Evolutionary conservation across 2,113 vertebrate genomes (phyloP).

Genomic region (Callospermophilus lateralis): DNA sequence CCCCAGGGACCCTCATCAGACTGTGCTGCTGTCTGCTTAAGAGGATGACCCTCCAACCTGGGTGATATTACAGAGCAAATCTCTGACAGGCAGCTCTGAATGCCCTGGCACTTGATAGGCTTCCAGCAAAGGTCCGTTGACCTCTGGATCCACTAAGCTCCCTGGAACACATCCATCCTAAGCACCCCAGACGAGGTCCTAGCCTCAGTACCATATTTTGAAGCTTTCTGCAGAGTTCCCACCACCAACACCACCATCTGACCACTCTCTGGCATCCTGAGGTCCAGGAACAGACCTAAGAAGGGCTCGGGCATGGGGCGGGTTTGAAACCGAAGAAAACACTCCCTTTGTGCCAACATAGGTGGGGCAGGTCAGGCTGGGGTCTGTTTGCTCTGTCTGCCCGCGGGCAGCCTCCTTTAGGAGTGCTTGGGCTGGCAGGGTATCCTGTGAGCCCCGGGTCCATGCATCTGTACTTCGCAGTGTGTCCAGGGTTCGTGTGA

Average conservation of each 20-base stretch:
- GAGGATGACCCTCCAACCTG: not conserved
- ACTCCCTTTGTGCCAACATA: constrained; percentile 64
- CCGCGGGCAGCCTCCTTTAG: not conserved
- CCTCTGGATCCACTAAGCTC: not conserved
- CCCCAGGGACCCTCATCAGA: not conserved
- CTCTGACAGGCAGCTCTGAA: not conserved
- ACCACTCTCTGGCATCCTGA: not conserved
- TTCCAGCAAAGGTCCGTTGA: not conserved
- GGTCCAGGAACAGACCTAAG: not conserved
- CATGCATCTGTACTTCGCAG: not conserved
- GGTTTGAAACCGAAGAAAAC: constrained; percentile 68
- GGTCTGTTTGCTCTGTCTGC: constrained; percentile 77
- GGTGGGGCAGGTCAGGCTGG: constrained; percentile 71
- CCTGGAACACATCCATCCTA: not conserved
- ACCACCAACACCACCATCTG: no score
- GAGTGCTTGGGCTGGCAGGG: not conserved
- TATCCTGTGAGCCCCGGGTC: not conserved
- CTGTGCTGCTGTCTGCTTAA: not conserved
- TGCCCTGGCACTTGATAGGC: not conserved
- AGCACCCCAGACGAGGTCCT: not conserved
- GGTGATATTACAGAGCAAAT: not conserved
- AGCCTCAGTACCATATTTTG: not conserved
- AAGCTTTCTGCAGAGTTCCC: not conserved
- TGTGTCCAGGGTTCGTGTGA: not conserved
- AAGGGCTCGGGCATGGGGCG: not conserved